Evolutionary conservation across 2,797 vertebrate species (phyloP).

Genomic region (Galagoides demidoff): DNA sequence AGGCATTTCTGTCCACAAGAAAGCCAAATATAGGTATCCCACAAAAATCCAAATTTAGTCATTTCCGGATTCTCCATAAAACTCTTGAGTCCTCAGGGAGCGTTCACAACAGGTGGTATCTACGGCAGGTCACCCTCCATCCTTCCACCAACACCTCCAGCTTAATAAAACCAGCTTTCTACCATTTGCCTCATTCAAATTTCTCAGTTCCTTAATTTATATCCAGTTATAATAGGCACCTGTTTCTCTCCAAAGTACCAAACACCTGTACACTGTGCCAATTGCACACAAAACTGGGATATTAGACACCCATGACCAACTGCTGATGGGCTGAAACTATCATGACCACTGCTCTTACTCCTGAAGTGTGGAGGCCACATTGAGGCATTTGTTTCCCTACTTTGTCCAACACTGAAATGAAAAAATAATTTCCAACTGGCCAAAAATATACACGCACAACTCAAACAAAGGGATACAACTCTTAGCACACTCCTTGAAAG

Average conservation of each 20-base stretch:
- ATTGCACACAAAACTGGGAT: background rate
- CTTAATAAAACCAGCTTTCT: background rate
- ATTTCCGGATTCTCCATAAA: background rate
- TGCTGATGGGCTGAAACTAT: background rate
- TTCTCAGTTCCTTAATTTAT: background rate
- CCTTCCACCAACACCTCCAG: background rate
- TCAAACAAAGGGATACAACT: background rate
- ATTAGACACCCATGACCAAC: background rate
- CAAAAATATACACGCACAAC: background rate
- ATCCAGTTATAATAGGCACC: background rate
- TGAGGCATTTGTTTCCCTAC: background rate
- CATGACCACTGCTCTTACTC: background rate
- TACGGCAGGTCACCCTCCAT: background rate
- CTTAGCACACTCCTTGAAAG: background rate
- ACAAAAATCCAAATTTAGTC: background rate
- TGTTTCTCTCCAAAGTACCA: background rate
- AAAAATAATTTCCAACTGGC: background rate
- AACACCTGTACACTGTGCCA: background rate
- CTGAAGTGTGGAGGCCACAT: background rate
- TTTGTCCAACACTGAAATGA: background rate
- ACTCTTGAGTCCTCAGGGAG: background rate
- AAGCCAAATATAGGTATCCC: background rate
- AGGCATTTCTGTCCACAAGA: background rate
- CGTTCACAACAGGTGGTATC: background rate
- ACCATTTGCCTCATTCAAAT: background rate